Evolutionary conservation across 2,888 invertebrate species (phyloP), one percentile per base, ranked within the genome.

Genomic region (Xanthia togata): DNA sequence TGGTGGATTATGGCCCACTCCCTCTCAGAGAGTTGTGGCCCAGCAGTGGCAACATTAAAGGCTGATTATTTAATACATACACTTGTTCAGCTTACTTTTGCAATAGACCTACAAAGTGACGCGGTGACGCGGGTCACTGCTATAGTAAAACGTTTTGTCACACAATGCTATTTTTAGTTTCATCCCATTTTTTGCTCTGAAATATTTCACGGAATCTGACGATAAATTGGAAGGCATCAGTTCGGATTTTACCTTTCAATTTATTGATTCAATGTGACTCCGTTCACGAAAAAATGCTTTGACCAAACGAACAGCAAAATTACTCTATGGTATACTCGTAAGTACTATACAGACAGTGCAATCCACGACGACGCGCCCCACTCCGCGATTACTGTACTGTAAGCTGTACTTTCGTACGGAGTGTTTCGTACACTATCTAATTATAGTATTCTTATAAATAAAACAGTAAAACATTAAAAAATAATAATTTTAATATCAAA

Each of bases 211-310:
- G 4, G 12, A 47, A 78, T 78, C 55, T 41, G 70, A 41, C 55
- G 23, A 14, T 77, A 57, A 57, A 70, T 70, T 78, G 41, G 17
- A 63, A 23, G 26, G 70, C 57, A 70, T 69, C 38, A 26, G 50
- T 41, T 64, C 2, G n/a, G n/a, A 35, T 53, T 70, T 23, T 14
- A 57, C 20, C 20, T 64, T 70, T 50, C 23, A 59, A 38, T 69
- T 69, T 47, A 47, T 55, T 47, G 53, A 62, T 69, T 35, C 62
- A 78, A 55, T 55, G 9, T 62, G 44, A 47, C 41, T 59, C n/a
- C 14, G 4, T 41, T 64, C 8, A 2, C 23, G 20, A 44, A 41
- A 57, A 73, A 38, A 47, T 44, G 8, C 9, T 14, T 44, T 5
- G n/a, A 4, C 20, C 44, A 44, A n/a, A 55, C 2, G 11, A 35